phyloP scores from a whole-genome alignment of 1,140 invertebrate genomes.

The silkworm (Bombyx mori) region DNA sequence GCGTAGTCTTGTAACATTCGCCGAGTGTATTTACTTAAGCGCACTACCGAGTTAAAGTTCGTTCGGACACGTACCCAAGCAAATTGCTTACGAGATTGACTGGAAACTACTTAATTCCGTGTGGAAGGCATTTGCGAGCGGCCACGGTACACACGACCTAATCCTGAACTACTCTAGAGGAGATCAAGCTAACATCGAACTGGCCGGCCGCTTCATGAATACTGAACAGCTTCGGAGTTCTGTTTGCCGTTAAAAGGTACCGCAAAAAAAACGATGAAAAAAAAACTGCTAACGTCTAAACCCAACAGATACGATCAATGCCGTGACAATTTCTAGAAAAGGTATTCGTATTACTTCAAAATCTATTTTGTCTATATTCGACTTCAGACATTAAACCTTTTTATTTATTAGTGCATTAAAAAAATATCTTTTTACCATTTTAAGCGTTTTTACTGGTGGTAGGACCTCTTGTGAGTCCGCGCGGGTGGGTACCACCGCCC shows the following conservation, averaged over 20 bases:
- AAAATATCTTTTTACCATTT: no score
- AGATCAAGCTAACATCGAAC: constrained; percentile 46
- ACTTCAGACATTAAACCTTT: no score
- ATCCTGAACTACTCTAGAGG: constrained; percentile 48
- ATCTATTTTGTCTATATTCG: no score
- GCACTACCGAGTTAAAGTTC: constrained; percentile 6
- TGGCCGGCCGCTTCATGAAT: constrained; percentile 43
- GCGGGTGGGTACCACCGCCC: no score
- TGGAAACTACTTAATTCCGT: constrained; percentile 29
- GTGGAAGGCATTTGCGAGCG: constrained; percentile 27
- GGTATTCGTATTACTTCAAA: no score
- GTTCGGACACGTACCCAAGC: constrained; percentile 8
- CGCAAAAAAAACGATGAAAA: no score
- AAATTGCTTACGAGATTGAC: constrained; percentile 23
- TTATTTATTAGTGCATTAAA: no score
- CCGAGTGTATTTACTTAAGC: constrained; percentile 5
- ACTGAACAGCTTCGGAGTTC: constrained; percentile 40
- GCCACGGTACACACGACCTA: constrained; percentile 27
- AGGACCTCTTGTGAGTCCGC: no score
- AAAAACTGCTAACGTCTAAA: no score
- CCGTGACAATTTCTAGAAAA: no score
- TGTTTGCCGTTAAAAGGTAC: constrained; percentile 35
- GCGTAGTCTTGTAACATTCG: not conserved
- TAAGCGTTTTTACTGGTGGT: no score
- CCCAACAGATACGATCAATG: no score